Base-by-base conservation (phyloP, 2,888 invertebrate species). In the Brachyptera risi region DNA sequence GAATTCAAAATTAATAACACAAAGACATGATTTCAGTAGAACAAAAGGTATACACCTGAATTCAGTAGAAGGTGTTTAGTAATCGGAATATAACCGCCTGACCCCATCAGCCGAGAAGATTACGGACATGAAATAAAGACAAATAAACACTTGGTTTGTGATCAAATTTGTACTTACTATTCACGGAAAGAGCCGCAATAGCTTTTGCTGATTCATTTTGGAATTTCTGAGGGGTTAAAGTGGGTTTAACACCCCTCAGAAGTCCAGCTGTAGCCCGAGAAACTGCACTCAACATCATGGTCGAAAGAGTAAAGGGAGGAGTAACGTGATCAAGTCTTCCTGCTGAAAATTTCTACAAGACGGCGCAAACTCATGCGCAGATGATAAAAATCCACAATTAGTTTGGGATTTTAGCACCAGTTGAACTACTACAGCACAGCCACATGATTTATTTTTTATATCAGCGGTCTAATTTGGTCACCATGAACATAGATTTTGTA, bases 241-340 rank as follows among this genome's bases (percentile, higher is more conserved):
- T 71, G 63, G 80, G 76, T 74, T 81, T 82, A 66, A 80, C 77
- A 68, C 78, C 79, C 75, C 79, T 80, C 64, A 82, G 73, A 71
- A 80, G 78, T 67, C 80, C 79, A 66, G 78, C 72, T 75, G 80
- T 79, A 70, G 80, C 79, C 74, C 79, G 78, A 69, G 79, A 76
- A 65, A 80, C 77, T 70, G 78, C 79, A 71, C 79, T 81, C 77
- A 82, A 80, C 80, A 83, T 82, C 78, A 78, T 80, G 73, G 72
- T 73, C 72, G 72, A 70, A 70, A 71, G 71, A 73, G 70, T 73
- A 68, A 66, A 71, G 64, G 63, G 67, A 61, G 49, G 62, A 60
- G 56, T 63, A 64, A 64, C 64, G 62, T 65, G 66, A 66, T 47
- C 61, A 38, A 13, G 13, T 38, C 58, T 37, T 47, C 21, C 58